Evolutionary conservation across 2,888 invertebrate genomes (phyloP), one percentile per base, ranked within the genome.

Genomic region (Nineta flava): DNA sequence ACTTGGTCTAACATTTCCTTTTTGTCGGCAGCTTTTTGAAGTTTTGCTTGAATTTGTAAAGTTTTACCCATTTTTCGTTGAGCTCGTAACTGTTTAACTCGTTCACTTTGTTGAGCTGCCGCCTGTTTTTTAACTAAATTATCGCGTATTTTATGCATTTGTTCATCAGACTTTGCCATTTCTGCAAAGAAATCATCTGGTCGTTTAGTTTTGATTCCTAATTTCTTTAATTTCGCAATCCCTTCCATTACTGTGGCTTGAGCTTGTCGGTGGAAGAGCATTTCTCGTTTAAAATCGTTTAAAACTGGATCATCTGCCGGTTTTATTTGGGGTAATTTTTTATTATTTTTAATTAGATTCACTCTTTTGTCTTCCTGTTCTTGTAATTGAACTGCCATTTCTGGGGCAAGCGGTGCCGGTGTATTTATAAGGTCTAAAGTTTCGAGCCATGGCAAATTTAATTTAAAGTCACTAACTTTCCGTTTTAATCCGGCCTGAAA

Each of bases 101-200:
- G 87, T 63, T 97, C 96, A 0, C 87, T 84, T 55, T 87, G 77
- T 49, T 93, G 87, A 56, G 88, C 83, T 12, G 83, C 81, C 12
- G 81, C 77, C 61, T 96, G 87, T 62, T 90, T 88, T 19, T 86
- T 79, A 70, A 90, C 74, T 26, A 95, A 65, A 60, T 83, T 84
- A 61, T 84, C 76, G 46, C 92, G 76, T 0, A 94, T 83, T 68
- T 93, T 95, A 60, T 94, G 92, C 99, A 99, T 99, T 60, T 99
- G 99, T 32, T 79, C 80, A 68, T 99, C 99, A 12, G 88, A 76
- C 66, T 99, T 99, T 0, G 92, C 93, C 99, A 99, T 99, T 73
- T 99, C 92, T 0, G 97, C 99, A 69, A 95, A 97, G 66, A 94
- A 99, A 67, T 97, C 97, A 50, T 90, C 87, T 0, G 99, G 99